Percentiles rank a stretch among this genome's conserved stretches.
Conservation (phyloP, 2,797 vertebrate genomes). For the Enteromius viviparus region DNA sequence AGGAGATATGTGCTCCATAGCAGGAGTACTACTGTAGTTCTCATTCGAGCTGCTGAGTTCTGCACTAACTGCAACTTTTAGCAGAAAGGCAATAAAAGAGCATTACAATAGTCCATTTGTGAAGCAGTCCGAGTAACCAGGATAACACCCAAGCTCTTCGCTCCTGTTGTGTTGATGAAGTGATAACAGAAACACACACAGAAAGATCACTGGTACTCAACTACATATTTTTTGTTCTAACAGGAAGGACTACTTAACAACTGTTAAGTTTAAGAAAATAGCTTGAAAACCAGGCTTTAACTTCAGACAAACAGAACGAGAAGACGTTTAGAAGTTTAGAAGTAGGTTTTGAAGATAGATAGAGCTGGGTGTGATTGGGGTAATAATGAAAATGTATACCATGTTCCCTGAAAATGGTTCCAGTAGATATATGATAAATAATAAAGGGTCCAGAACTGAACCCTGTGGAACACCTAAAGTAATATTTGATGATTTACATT, state of each 20-base stretch:
- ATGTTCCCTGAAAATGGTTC: not conserved
- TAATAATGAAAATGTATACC: not conserved
- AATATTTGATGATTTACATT: not conserved
- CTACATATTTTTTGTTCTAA: not conserved
- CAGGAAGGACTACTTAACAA: not conserved
- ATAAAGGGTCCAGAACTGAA: not conserved
- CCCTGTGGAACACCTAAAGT: not conserved
- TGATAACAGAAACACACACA: not conserved
- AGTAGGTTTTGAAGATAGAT: not conserved
- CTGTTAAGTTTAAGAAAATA: not conserved
- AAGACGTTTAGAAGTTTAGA: not conserved
- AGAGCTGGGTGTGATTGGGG: not conserved
- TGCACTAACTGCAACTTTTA: too few relatives aligned
- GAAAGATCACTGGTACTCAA: not conserved
- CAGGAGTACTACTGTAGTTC: not conserved
- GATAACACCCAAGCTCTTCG: not conserved
- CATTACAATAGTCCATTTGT: not conserved
- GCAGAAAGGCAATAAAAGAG: not conserved
- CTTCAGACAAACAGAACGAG: too few relatives aligned
- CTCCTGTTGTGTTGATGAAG: not conserved
- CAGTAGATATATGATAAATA: not conserved
- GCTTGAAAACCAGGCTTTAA: too few relatives aligned
- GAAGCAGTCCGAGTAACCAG: not conserved
- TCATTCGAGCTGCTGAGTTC: not conserved
- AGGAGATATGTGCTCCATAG: not conserved